Percentiles rank a stretch among this genome's conserved stretches.
Conservation (phyloP, 2,797 vertebrate genomes). For the Gymnopithys bicolor region DNA sequence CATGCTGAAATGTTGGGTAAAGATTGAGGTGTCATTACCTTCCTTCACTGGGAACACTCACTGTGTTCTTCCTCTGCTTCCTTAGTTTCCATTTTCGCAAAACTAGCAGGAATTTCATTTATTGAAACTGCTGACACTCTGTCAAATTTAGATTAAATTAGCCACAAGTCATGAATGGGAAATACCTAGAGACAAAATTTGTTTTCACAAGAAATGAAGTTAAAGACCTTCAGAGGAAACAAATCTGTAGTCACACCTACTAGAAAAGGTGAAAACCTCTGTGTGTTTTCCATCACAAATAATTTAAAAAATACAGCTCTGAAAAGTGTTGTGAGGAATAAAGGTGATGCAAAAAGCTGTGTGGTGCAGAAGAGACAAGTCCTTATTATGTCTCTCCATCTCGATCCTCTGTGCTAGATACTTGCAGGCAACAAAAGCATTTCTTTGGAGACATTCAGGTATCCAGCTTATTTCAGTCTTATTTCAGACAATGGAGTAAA, state of each 20-base stretch:
- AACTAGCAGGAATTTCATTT: not conserved
- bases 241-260: not conserved
- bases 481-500: not conserved
- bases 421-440: not conserved
- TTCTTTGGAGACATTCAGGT: not conserved
- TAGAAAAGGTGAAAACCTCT: not conserved
- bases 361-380: not conserved
- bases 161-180: conserved; percentile 19
- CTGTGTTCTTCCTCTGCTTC: not conserved
- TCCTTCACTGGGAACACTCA: not conserved
- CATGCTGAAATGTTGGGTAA: conserved; percentile 19
- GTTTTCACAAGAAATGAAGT: not conserved
- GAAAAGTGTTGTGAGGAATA: not conserved
- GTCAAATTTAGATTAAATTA: conserved; percentile 18
- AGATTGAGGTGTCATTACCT: conserved; percentile 44
- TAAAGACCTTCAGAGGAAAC: not conserved
- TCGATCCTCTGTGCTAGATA: not conserved
- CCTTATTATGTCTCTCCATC: not conserved
- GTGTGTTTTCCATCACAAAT: not conserved
- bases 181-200: not conserved
- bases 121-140: not conserved
- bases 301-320: not conserved
- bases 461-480: not conserved
- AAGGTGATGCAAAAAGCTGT: not conserved
- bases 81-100: conserved; percentile 8